phyloP scores from a whole-genome alignment of 2,797 vertebrate genomes.

The Cyprinella venusta region DNA sequence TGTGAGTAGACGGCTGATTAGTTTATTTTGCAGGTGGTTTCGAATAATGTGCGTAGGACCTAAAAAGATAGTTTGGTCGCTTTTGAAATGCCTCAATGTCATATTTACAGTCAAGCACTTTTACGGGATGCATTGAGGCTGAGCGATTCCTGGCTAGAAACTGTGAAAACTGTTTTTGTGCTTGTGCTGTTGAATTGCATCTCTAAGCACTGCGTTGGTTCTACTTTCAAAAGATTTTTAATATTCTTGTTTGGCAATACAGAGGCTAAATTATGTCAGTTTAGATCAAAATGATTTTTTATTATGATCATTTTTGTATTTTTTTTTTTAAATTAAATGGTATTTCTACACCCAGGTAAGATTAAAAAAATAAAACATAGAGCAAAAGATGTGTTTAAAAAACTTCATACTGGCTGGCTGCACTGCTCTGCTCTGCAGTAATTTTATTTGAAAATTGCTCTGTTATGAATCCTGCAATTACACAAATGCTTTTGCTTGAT shows the following conservation, averaged over 20 bases:
- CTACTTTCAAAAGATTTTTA: neutral
- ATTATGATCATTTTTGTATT: neutral
- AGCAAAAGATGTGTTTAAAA: neutral
- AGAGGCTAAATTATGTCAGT: neutral
- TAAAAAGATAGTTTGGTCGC: neutral
- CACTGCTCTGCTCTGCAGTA: constrained; percentile 15
- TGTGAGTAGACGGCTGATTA: constrained; percentile 53
- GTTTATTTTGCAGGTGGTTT: constrained; percentile 41
- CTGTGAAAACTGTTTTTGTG: neutral
- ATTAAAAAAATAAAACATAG: neutral
- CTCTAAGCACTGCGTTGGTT: neutral
- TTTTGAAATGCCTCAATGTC: neutral
- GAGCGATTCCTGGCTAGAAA: neutral
- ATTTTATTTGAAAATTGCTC: constrained; percentile 27
- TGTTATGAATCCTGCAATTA: constrained; percentile 54
- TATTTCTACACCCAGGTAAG: neutral
- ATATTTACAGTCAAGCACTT: neutral
- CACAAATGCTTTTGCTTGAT: constrained; percentile 51
- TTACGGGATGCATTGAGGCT: neutral
- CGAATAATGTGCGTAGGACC: neutral
- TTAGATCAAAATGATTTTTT: neutral
- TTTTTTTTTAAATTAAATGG: neutral
- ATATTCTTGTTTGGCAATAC: neutral
- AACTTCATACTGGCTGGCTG: constrained; percentile 27
- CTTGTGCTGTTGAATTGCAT: neutral